Percentiles rank a stretch among this genome's conserved stretches.
These are phyloP conservation scores for Phymorhynchus buccinoides DNA, from an alignment of 1,140 invertebrate genomes.

Conservation along the genomic window DNA sequence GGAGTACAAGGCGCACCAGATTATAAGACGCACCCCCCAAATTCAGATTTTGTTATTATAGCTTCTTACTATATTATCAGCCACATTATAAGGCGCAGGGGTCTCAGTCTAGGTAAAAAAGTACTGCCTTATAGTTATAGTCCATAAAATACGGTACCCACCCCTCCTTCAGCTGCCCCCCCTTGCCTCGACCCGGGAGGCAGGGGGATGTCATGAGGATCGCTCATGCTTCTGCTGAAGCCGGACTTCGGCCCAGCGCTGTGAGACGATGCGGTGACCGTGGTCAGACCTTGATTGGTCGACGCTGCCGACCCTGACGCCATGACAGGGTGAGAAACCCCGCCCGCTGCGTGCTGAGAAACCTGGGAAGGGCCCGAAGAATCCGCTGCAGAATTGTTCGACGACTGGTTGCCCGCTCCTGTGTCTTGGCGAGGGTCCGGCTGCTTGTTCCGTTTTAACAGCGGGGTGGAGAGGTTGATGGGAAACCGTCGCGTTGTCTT, in stretches of 20 bases:
- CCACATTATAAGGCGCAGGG: no score
- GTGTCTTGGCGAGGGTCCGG: neutral
- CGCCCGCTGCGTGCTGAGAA: neutral
- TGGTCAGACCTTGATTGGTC: no score
- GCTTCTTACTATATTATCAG: no score
- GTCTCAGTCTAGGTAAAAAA: no score
- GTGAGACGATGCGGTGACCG: no score
- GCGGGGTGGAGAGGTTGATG: slow-evolving; percentile 54
- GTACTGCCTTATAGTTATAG: no score
- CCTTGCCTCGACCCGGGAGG: neutral
- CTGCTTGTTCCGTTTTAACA: slow-evolving; percentile 51
- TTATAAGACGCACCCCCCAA: no score
- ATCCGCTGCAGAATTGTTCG: neutral
- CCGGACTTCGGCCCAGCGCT: neutral
- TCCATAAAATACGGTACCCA: no score
- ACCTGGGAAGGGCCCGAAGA: neutral
- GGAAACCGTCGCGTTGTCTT: slow-evolving; percentile 56
- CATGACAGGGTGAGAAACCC: neutral
- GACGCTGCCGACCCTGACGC: neutral
- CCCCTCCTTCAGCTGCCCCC: neutral
- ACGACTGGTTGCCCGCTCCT: slow-evolving; percentile 10
- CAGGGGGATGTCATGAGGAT: neutral
- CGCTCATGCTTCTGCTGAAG: neutral
- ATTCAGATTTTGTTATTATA: no score
- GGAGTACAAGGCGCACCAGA: no score